Evolutionary conservation across 2,797 vertebrate species (phyloP).

Genomic region (Macropus fuliginosus): DNA sequence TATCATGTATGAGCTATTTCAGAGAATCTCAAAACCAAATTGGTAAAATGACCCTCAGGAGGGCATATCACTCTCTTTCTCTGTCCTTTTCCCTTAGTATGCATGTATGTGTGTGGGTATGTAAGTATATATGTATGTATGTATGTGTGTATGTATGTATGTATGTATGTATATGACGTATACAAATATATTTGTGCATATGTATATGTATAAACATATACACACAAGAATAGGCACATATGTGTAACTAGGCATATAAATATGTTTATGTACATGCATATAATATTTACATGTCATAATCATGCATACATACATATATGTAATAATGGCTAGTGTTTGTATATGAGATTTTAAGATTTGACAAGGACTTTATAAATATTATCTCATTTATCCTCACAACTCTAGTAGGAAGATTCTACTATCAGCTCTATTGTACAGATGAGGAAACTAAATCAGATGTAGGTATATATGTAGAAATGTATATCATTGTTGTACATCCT

Average conservation of each 20-base stretch:
- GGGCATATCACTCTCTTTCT: neutral
- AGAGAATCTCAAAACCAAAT: constrained; percentile 6
- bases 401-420: neutral
- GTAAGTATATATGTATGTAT: no score
- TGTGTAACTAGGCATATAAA: no score
- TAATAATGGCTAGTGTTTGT: neutral
- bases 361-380: neutral
- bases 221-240: no score
- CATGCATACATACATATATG: neutral
- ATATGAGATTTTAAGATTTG: neutral
- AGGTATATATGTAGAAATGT: neutral
- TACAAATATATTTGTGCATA: no score
- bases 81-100: constrained; percentile 1
- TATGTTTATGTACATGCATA: no score
- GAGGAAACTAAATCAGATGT: neutral
- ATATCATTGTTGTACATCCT: neutral
- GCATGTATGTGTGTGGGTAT: no score
- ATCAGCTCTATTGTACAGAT: neutral
- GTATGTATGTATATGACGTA: no score
- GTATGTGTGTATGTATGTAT: no score
- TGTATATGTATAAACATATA: neutral
- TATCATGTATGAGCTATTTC: constrained; percentile 17
- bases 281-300: no score
- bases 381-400: neutral
- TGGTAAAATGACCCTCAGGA: neutral